These are phyloP conservation scores for Thumatha senex DNA, from an alignment of 2,888 invertebrate species.

Conservation along the genomic window DNA sequence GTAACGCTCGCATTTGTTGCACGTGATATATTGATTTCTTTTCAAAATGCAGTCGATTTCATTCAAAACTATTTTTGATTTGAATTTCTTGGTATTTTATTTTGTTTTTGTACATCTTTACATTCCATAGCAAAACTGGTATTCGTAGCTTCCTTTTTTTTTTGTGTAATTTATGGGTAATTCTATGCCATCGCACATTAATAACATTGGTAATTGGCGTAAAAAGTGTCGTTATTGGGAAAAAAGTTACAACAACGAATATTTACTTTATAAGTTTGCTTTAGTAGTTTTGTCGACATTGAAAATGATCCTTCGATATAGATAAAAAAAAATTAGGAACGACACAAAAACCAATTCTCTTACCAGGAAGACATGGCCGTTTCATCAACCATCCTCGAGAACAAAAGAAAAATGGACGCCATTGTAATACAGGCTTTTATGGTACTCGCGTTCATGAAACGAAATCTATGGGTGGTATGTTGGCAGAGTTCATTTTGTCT, in stretches of 20 bases:
- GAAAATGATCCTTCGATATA: conserved; percentile 44
- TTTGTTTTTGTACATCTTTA: background rate
- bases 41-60: conserved; percentile 6
- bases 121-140: background rate
- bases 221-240: conserved; percentile 9
- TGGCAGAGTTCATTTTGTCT: conserved; percentile 28
- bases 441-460: conserved; percentile 51
- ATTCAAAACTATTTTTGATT: conserved; percentile 7
- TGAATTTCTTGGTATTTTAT: background rate
- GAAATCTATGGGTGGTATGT: conserved; percentile 53
- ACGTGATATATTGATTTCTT: conserved; percentile 12
- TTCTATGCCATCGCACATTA: conserved; percentile 11
- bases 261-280: too few relatives aligned
- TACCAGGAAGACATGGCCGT: conserved; percentile 62
- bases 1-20: conserved; percentile 13
- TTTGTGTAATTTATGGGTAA: conserved; percentile 12
- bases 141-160: conserved; percentile 1
- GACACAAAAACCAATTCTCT: conserved; percentile 64
- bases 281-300: conserved; percentile 31
- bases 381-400: conserved; percentile 57
- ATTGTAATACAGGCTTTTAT: conserved; percentile 60
- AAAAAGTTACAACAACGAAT: too few relatives aligned
- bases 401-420: conserved; percentile 57
- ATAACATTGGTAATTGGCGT: conserved; percentile 17
- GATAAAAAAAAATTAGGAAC: conserved; percentile 59